phyloP scores from a whole-genome alignment of 2,888 invertebrate species.

The Leptogaster cylindrica region DNA sequence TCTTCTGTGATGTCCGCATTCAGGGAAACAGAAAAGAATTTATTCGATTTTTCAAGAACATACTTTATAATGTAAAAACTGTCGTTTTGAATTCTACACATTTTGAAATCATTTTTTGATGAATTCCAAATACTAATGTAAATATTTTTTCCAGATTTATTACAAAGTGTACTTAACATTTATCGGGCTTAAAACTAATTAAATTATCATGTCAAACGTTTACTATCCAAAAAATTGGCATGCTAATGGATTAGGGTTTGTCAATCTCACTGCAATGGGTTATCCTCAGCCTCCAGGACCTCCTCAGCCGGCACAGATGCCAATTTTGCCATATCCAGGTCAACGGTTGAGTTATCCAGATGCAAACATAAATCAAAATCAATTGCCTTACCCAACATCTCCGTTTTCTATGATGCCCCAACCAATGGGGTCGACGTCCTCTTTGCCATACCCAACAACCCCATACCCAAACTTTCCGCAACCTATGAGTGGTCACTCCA shows the following conservation, averaged over 20 bases:
- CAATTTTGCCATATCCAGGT: background rate
- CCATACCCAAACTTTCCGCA: constrained; percentile 47
- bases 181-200: no score
- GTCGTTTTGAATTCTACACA: no score
- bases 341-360: background rate
- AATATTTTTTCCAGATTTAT: no score
- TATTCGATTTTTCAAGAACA: no score
- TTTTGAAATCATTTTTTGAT: no score
- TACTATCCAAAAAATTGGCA: constrained; percentile 60
- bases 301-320: constrained; percentile 16
- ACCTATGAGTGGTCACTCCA: constrained; percentile 40
- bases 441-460: constrained; percentile 48
- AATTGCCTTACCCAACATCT: constrained; percentile 53
- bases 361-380: constrained; percentile 42
- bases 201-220: constrained; percentile 45
- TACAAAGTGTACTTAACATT: no score
- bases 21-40: no score
- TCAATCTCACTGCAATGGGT: constrained; percentile 58
- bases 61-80: no score
- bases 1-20: no score
- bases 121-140: no score
- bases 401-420: constrained; percentile 40
- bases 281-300: constrained; percentile 50
- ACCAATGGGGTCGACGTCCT: constrained; percentile 45
- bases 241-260: constrained; percentile 58